A percentile compares a stretch with the other conserved stretches of the same genome.
Evolutionary conservation across 2,113 vertebrate species (phyloP).

Genomic region (Strix aluco): DNA sequence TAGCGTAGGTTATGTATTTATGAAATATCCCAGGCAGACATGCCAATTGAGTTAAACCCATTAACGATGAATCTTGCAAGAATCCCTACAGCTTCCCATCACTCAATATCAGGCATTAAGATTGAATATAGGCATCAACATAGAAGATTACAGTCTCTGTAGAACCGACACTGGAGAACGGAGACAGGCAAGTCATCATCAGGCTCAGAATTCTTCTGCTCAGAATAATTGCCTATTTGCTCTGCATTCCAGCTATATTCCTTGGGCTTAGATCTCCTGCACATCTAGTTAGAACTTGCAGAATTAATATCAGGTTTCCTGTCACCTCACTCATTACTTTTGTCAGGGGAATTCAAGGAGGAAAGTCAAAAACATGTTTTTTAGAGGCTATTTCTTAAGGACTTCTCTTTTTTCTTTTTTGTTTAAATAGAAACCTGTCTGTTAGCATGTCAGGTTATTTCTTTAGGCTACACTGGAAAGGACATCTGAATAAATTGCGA

Average conservation of each 20-base stretch:
- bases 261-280: conserved; percentile 32
- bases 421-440: conserved; percentile 41
- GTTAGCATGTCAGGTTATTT: conserved; percentile 43
- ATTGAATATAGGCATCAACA: conserved; percentile 50
- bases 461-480: conserved; percentile 36
- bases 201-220: conserved; percentile 12
- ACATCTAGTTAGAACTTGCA: conserved; percentile 55
- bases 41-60: conserved; percentile 47
- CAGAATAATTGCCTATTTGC: conserved; percentile 60
- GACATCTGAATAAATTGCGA: conserved; percentile 49
- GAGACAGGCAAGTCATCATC: conserved; percentile 46
- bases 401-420: background rate
- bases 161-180: background rate
- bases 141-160: conserved; percentile 43
- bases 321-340: conserved; percentile 53
- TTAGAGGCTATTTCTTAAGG: conserved; percentile 51
- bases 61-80: conserved; percentile 52
- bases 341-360: conserved; percentile 53
- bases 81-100: conserved; percentile 26
- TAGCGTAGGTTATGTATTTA: conserved; percentile 24
- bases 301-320: conserved; percentile 57
- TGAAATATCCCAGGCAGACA: conserved; percentile 21
- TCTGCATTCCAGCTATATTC: conserved; percentile 14
- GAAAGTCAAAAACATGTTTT: conserved; percentile 33
- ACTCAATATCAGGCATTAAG: conserved; percentile 53